Base-by-base conservation (phyloP, 2,888 invertebrate species). In the Epinotia ramella region DNA sequence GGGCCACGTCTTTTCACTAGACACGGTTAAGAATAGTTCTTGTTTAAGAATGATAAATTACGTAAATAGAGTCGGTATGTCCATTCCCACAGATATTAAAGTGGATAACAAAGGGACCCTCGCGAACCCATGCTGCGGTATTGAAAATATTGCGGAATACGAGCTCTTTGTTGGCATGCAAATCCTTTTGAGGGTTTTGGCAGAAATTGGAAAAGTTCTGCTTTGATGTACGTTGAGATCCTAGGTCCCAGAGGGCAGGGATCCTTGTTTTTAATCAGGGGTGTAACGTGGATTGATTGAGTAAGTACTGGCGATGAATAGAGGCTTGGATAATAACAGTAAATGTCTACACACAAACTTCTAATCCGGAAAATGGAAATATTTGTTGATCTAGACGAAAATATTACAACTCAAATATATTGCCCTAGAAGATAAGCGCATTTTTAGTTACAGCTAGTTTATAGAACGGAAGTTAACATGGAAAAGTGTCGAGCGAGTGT, bases 21-120 rank as follows among this genome's bases (percentile, higher is more conserved):
- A 77, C 66, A 66, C 44, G 73, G 56, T 20, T 44, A 75, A 76
- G 74, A 62, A 78, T 90, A 92, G 89, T 85, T 86, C 93, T 93
- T 89, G 92, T 94, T 94, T 93, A 94, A 94, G 93, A 93, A 94
- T 94, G 94, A 94, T 94, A 94, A 94, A 94, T 94, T 91, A 91
- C 91, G 90, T 84, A 93, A 92, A 92, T 92, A 92, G 91, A 93
- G 87, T 91, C 90, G 92, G 92, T 89, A 91, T 92, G 94, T 93
- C 92, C 90, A 93, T 94, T 94, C 94, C 94, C 94, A 94, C 94
- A 94, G 93, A 94, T 94, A 94, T 94, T 94, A 94, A 91, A 93
- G 87, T 83, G 86, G 82, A 82, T 90, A 87, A 92, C 92, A 93
- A 94, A 89, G 82, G 88, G 76, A 85, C 87, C 88, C 89, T 92